phyloP scores from a whole-genome alignment of 2,113 vertebrate genomes.

The Furnarius figulus region DNA sequence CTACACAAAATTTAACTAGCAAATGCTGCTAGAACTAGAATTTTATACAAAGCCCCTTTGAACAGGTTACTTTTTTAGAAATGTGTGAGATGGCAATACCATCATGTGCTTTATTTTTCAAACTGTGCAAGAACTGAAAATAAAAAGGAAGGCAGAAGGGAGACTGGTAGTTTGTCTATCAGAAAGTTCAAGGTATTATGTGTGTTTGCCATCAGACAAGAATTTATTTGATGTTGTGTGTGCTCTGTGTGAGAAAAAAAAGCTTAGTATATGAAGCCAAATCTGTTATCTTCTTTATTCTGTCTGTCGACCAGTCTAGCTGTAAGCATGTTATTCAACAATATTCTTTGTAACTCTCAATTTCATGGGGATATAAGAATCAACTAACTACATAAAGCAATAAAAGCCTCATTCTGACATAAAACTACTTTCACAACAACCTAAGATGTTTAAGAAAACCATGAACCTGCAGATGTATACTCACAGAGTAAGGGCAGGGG shows the following conservation, averaged over 20 bases:
- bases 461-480: not conserved
- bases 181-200: not conserved
- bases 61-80: not conserved
- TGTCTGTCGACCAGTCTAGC: not conserved
- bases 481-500: not conserved
- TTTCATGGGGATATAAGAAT: conserved; percentile 39
- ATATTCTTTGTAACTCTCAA: not conserved
- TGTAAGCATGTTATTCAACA: not conserved
- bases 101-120: not conserved
- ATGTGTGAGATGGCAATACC: not conserved
- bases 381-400: conserved; percentile 29
- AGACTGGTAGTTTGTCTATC: not conserved
- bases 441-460: not conserved
- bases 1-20: not conserved
- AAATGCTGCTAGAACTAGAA: not conserved
- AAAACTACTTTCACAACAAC: not conserved
- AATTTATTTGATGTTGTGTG: not conserved
- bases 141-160: not conserved
- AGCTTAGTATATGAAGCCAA: not conserved
- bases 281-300: not conserved
- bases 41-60: not conserved
- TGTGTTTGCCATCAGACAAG: not conserved
- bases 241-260: not conserved
- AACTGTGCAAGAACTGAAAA: not conserved
- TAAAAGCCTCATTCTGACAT: conserved; percentile 18